Percentiles rank a stretch among this genome's conserved stretches.
Evolutionary conservation across 2,113 vertebrate species (phyloP).

Genomic region (Synodontis membranacea): DNA sequence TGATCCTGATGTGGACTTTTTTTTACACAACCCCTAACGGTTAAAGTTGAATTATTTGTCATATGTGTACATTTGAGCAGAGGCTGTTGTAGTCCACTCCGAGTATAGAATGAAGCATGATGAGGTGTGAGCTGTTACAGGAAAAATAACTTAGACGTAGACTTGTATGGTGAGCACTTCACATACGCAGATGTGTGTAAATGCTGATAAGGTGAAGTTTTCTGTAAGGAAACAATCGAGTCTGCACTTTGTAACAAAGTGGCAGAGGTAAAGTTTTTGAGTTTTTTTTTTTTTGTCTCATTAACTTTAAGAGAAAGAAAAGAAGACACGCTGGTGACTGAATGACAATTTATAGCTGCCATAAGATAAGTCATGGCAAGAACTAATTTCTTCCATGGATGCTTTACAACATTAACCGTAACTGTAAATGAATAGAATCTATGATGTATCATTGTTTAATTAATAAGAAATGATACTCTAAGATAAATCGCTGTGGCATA

Average conservation of each 20-base stretch:
- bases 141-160: neutral
- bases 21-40: constrained; percentile 23
- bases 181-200: neutral
- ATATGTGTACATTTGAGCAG: constrained; percentile 8
- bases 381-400: neutral
- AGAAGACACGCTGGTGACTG: neutral
- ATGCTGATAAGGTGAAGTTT: neutral
- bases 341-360: neutral
- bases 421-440: neutral
- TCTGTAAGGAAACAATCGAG: neutral
- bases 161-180: neutral
- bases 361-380: neutral
- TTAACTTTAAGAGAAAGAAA: neutral
- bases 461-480: neutral
- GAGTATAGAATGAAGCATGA: neutral
- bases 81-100: constrained; percentile 39
- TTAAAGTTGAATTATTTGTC: constrained; percentile 24
- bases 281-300: neutral
- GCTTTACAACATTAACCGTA: neutral
- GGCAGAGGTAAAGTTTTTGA: neutral
- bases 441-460: neutral
- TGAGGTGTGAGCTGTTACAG: neutral
- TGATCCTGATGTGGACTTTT: constrained; percentile 6
- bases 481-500: neutral
- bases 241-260: neutral